Evolutionary conservation across 1,140 invertebrate species (phyloP), one percentile per base, ranked within the genome.

Genomic region (Cardiocondyla obscurior): DNA sequence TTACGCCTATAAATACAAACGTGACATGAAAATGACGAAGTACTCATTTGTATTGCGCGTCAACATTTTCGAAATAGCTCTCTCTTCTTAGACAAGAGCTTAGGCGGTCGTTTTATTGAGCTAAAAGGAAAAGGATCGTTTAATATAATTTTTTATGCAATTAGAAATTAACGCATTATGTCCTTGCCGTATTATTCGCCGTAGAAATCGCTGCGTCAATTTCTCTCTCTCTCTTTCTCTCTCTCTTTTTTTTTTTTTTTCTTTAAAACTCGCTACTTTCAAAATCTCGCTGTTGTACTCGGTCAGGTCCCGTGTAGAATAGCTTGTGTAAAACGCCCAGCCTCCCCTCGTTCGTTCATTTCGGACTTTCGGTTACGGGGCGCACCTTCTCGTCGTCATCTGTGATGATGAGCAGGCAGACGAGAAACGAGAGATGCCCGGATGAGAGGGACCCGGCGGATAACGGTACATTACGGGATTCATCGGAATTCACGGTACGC

Each of bases 401-500:
- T 65, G 57, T 69, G 46, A 72, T 53, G 69, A 84, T 19, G 53
- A 74, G 72, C 69, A 25, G 64, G 28, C 57, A 79, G 36, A 14
- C 36, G 69, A 64, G 55, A 39, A 51, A 46, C 60, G 64, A 82
- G 83, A 67, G 76, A 87, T 89, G 86, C 91, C 89, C 88, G 90
- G 88, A 83, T 86, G 89, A 89, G 90, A 89, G 89, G 58, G 88
- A 91, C 90, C 89, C 90, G 85, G 83, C 16, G 53, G 64, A 7
- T 94, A 94, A 94, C 93, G 93, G 93, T 93, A 93, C 88, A 88
- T 89, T 88, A 91, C 88, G 90, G 72, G 39, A 62, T 36, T 62
- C 89, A 88, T 93, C 85, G 92, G 92, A 93, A 93, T 93, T 93
- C 90, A 85, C 85, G 83, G 87, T 89, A 89, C 89, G 90, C 90